These are phyloP conservation scores for Gerris lacustris DNA, from an alignment of 2,888 invertebrate genomes.

Conservation along the genomic window DNA sequence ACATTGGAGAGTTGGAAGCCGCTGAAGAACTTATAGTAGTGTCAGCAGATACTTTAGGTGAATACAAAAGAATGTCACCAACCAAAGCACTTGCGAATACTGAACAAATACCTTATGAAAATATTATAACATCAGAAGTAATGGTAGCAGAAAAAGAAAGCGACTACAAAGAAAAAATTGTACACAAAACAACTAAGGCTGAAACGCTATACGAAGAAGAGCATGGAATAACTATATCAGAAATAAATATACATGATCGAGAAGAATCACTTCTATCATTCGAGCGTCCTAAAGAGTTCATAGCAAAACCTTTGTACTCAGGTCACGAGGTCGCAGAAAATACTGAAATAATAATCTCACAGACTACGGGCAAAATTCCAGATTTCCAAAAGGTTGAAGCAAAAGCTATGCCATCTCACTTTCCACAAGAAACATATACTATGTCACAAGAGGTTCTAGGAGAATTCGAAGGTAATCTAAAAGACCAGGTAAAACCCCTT, in stretches of 20 bases:
- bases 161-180: slow-evolving; percentile 27
- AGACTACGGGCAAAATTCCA: slow-evolving; percentile 23
- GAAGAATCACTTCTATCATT: slow-evolving; percentile 22
- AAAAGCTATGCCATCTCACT: slow-evolving; percentile 28
- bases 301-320: slow-evolving; percentile 29
- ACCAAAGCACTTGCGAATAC: slow-evolving; percentile 38
- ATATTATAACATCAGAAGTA: slow-evolving; percentile 38
- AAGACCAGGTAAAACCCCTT: slow-evolving; percentile 25
- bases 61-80: slow-evolving; percentile 34
- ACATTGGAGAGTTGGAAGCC: slow-evolving; percentile 30
- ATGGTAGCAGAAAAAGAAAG: slow-evolving; percentile 37
- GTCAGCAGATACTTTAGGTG: slow-evolving; percentile 35
- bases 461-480: slow-evolving; percentile 32
- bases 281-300: slow-evolving; percentile 25
- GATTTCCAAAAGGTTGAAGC: slow-evolving; percentile 24
- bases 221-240: slow-evolving; percentile 29
- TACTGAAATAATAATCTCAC: slow-evolving; percentile 23
- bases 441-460: slow-evolving; percentile 30
- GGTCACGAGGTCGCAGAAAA: slow-evolving; percentile 34
- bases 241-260: slow-evolving; percentile 30
- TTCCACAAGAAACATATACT: slow-evolving; percentile 30
- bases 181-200: slow-evolving; percentile 26
- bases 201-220: slow-evolving; percentile 31
- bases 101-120: slow-evolving; percentile 40
- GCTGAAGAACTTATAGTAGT: slow-evolving; percentile 36